A percentile compares a stretch with the other conserved stretches of the same genome.
phyloP scores from a whole-genome alignment of 2,888 invertebrate genomes.

The Epicampocera succincta region DNA sequence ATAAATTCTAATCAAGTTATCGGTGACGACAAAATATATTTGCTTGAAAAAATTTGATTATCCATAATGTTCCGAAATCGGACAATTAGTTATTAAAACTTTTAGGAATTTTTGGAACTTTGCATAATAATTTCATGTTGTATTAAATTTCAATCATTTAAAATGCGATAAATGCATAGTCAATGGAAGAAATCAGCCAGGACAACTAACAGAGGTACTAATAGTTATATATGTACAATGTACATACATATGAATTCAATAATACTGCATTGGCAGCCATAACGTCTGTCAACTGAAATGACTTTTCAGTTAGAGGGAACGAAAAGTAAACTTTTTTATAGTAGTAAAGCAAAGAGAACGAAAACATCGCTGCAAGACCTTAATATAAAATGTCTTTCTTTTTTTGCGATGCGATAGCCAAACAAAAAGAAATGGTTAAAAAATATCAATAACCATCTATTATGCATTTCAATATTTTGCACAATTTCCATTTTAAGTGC shows the following conservation, averaged over 20 bases:
- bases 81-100: no score
- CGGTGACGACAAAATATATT: no score
- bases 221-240: no score
- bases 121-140: no score
- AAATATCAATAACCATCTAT: slow-evolving; percentile 71
- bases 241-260: slow-evolving; percentile 24
- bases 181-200: background rate
- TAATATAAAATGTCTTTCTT: slow-evolving; percentile 4
- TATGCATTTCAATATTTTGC: slow-evolving; percentile 71
- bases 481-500: slow-evolving; percentile 71
- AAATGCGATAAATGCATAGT: no score
- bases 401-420: slow-evolving; percentile 46
- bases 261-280: slow-evolving; percentile 59
- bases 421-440: slow-evolving; percentile 31
- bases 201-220: slow-evolving; percentile 3
- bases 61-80: no score
- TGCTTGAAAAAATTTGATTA: no score
- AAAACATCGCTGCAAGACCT: slow-evolving; percentile 15
- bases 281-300: slow-evolving; percentile 61
- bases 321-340: slow-evolving; percentile 14
- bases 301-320: slow-evolving; percentile 48
- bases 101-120: no score
- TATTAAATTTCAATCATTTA: no score
- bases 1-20: no score
- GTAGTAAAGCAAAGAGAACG: background rate